Evolutionary conservation across 1,140 invertebrate genomes (phyloP).

Genomic region (Gryllus bimaculatus): DNA sequence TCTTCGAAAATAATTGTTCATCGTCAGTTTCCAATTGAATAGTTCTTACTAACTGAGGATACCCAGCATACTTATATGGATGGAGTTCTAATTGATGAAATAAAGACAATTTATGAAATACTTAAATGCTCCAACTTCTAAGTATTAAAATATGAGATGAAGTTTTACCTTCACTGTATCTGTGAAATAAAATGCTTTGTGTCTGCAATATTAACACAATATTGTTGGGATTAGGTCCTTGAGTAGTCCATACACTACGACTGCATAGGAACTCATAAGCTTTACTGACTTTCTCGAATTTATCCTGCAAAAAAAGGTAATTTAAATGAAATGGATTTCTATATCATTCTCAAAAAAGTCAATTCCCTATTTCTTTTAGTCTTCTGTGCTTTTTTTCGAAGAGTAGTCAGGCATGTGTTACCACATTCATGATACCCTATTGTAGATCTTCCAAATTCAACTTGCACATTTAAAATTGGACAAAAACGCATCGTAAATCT

Average conservation of each 20-base stretch:
- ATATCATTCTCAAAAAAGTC: too few species aligned
- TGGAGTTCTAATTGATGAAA: conserved; percentile 58
- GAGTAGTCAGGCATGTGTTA: too few species aligned
- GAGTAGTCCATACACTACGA: conserved; percentile 70
- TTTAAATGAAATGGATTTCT: too few species aligned
- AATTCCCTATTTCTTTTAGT: too few species aligned
- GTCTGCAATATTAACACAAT: conserved; percentile 90
- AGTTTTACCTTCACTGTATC: conserved; percentile 68
- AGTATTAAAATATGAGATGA: background rate
- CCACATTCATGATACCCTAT: too few species aligned
- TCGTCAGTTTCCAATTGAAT: conserved; percentile 89
- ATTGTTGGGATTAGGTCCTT: conserved; percentile 91
- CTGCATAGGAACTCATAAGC: conserved; percentile 99
- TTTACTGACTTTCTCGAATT: conserved; percentile 88
- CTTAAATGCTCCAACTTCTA: background rate
- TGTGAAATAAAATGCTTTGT: conserved; percentile 91
- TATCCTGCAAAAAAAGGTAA: conserved; percentile 40
- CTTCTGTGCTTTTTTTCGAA: too few species aligned
- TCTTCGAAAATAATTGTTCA: conserved; percentile 85
- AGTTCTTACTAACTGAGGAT: conserved; percentile 94
- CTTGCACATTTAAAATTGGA: too few species aligned
- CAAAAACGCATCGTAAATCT: too few species aligned
- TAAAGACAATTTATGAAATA: too few species aligned
- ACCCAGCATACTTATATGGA: conserved; percentile 98
- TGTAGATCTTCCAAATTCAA: too few species aligned